These are phyloP conservation scores for Datnioides undecimradiatus DNA, from an alignment of 2,113 vertebrate species.

Conservation along the genomic window DNA sequence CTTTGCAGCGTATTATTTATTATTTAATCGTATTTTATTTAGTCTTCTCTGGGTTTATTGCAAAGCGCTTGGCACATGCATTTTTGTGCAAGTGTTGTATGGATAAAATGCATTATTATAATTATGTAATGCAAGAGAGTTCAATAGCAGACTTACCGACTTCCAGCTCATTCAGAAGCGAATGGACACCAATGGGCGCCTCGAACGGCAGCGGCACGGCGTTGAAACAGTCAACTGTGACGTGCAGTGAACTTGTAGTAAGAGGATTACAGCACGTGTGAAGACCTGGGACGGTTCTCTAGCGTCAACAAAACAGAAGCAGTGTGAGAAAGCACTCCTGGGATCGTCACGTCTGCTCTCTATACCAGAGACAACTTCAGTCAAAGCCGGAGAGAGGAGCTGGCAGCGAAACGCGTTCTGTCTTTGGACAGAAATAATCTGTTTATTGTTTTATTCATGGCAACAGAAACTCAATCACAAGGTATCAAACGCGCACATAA, in stretches of 20 bases:
- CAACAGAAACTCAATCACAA: constrained; percentile 42
- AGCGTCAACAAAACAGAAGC: constrained; percentile 12
- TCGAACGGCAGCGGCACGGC: background rate
- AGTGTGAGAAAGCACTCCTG: background rate
- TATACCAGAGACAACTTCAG: background rate
- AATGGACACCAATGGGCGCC: background rate
- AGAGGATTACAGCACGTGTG: background rate
- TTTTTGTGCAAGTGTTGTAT: background rate
- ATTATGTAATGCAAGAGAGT: background rate
- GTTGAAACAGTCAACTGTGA: background rate
- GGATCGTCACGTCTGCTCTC: constrained; percentile 23
- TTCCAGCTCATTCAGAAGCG: background rate
- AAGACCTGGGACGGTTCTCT: constrained; percentile 26
- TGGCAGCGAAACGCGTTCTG: background rate
- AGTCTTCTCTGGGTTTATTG: background rate
- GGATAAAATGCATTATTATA: background rate
- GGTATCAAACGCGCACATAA: constrained; percentile 44
- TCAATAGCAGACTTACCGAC: too few relatives aligned
- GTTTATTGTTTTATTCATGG: constrained; percentile 53
- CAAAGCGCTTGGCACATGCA: background rate
- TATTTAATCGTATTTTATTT: background rate
- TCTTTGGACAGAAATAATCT: constrained; percentile 46
- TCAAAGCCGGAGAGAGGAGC: constrained; percentile 9
- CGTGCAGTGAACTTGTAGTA: constrained; percentile 11
- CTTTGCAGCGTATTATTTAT: background rate